Conservation (phyloP, 2,797 vertebrate genomes). For the Echeneis naucrates region DNA sequence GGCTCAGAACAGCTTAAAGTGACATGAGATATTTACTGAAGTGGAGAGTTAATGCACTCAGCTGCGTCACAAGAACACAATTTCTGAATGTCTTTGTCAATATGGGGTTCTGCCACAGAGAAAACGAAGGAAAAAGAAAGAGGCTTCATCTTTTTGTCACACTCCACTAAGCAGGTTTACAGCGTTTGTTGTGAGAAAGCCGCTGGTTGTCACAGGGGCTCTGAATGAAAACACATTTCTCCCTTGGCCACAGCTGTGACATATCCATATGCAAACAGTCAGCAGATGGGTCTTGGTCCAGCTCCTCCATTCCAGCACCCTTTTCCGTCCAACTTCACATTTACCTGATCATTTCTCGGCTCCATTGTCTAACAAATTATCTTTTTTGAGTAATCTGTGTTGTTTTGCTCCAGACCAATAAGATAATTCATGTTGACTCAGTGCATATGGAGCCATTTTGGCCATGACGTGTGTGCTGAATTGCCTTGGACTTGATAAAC, state of each 20-base stretch:
- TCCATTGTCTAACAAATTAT: conserved; percentile 46
- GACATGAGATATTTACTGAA: conserved; percentile 48
- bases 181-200: conserved; percentile 67
- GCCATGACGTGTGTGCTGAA: conserved; percentile 36
- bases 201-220: conserved; percentile 67
- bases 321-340: conserved; percentile 56
- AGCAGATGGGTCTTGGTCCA: conserved; percentile 73
- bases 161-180: conserved; percentile 67
- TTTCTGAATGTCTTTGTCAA: conserved; percentile 58
- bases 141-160: conserved; percentile 60
- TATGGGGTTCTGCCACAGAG: conserved; percentile 44
- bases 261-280: conserved; percentile 75
- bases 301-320: conserved; percentile 46
- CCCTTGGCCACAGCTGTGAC: conserved; percentile 70
- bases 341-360: conserved; percentile 60
- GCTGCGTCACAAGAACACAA: conserved; percentile 32
- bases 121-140: conserved; percentile 49
- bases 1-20: conserved; percentile 37
- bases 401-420: conserved; percentile 47
- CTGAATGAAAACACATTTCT: conserved; percentile 73
- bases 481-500: conserved; percentile 46
- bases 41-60: conserved; percentile 26
- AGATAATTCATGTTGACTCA: conserved; percentile 61
- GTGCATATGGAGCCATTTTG: conserved; percentile 49
- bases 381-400: conserved; percentile 56